Percentiles rank a stretch among this genome's conserved stretches.
Evolutionary conservation across 2,113 vertebrate species (phyloP).

Genomic region (Oncorhynchus nerka): DNA sequence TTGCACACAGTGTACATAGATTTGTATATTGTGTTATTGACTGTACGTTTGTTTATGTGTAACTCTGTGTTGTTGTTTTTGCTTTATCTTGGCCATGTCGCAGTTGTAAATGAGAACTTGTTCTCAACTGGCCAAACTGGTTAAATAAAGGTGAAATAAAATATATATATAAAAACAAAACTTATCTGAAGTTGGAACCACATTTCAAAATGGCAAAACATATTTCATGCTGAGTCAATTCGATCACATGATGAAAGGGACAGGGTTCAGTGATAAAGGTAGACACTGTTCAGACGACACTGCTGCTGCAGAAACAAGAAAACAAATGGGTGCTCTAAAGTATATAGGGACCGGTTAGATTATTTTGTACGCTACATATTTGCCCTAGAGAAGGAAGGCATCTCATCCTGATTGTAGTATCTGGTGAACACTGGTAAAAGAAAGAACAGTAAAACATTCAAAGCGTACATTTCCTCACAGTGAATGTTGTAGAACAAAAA

Average conservation of each 20-base stretch:
- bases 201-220: background rate
- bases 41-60: too few species aligned
- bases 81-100: too few species aligned
- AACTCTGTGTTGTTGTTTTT: too few species aligned
- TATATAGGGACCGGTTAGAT: background rate
- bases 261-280: background rate
- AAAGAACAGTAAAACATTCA: background rate
- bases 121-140: too few species aligned
- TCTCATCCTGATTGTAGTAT: slow-evolving; percentile 7
- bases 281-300: background rate
- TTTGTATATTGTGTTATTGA: too few species aligned
- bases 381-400: slow-evolving; percentile 9
- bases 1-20: too few species aligned
- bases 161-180: too few species aligned
- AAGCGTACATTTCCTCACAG: background rate
- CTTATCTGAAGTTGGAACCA: background rate
- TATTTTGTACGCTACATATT: slow-evolving; percentile 10
- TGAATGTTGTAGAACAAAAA: slow-evolving; percentile 6
- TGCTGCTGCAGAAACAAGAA: background rate
- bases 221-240: background rate
- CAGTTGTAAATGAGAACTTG: too few species aligned
- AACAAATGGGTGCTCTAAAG: background rate
- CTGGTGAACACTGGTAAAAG: background rate
- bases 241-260: slow-evolving; percentile 1
- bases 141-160: too few species aligned